phyloP scores from a whole-genome alignment of 2,113 vertebrate genomes.

The Melanocharis versteri region DNA sequence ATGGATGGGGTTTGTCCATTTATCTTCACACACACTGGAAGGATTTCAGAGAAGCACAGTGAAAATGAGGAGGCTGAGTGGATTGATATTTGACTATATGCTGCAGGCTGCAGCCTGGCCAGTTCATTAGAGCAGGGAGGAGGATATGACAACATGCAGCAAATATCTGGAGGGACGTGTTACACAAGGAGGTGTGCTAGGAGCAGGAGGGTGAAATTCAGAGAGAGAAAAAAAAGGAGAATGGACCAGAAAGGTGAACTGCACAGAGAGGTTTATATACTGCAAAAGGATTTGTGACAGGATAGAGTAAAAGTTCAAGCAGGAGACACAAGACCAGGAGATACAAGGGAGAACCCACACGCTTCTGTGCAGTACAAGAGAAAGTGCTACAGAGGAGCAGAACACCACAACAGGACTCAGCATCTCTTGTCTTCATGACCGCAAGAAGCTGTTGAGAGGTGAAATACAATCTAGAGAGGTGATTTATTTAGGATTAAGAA shows the following conservation, averaged over 20 bases:
- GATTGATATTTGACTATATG: background rate
- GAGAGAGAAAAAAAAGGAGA: background rate
- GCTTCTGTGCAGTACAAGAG: background rate
- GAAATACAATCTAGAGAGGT: background rate
- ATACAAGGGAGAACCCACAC: background rate
- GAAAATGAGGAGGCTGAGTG: conserved; percentile 12
- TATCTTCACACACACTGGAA: background rate
- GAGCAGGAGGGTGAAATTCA: background rate
- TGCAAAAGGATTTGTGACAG: background rate
- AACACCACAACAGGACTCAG: background rate
- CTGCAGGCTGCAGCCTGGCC: conserved; percentile 25
- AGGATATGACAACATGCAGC: conserved; percentile 46
- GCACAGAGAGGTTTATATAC: background rate
- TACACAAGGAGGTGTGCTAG: background rate
- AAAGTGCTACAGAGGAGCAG: background rate
- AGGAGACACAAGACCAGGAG: background rate
- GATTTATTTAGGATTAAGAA: conserved; percentile 22
- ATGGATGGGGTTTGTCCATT: background rate
- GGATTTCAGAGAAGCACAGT: conserved; percentile 31
- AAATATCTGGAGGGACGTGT: conserved; percentile 7
- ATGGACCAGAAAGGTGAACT: background rate
- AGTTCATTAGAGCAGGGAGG: background rate
- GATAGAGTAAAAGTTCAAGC: background rate
- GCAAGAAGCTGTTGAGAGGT: background rate
- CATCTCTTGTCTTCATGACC: background rate